A percentile compares a stretch with the other conserved stretches of the same genome.
These are phyloP conservation scores for Pelobates cultripes DNA, from an alignment of 2,797 vertebrate genomes.

Conservation along the genomic window DNA sequence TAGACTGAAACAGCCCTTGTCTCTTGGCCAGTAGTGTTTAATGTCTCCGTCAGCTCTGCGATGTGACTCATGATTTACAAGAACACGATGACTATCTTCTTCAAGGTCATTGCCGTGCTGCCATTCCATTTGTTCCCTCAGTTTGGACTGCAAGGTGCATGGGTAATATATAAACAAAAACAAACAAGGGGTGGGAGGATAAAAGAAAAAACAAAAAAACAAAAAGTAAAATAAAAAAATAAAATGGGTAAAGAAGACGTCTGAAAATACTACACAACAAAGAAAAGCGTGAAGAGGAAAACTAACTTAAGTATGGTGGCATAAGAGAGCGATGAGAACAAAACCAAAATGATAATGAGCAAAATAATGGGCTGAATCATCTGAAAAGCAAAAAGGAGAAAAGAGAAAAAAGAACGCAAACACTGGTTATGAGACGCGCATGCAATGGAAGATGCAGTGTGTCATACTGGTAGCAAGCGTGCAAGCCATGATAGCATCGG, in stretches of 20 bases:
- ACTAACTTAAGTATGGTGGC: conserved; percentile 90
- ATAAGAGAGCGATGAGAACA: conserved; percentile 89
- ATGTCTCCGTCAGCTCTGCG: conserved; percentile 86
- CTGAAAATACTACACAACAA: conserved; percentile 82
- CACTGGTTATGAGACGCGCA: conserved; percentile 94
- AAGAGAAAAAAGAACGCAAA: conserved; percentile 87
- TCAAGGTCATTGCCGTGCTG: conserved; percentile 86
- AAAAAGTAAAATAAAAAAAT: conserved; percentile 66
- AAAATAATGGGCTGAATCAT: conserved; percentile 91
- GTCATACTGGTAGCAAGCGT: conserved; percentile 83
- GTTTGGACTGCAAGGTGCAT: conserved; percentile 89
- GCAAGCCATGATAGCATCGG: conserved; percentile 71
- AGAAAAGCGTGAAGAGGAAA: conserved; percentile 91
- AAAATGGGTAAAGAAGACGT: conserved; percentile 76
- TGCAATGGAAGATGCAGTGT: conserved; percentile 91
- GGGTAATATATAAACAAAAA: conserved; percentile 69
- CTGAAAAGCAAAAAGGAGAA: conserved; percentile 84
- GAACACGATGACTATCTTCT: conserved; percentile 78
- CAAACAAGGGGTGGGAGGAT: conserved; percentile 60
- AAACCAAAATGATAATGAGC: conserved; percentile 88
- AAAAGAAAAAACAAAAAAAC: conserved; percentile 66
- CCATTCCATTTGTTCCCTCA: conserved; percentile 96
- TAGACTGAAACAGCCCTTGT: conserved; percentile 86
- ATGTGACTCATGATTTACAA: conserved; percentile 77
- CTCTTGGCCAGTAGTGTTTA: conserved; percentile 85